Evolutionary conservation across 1,140 invertebrate genomes (phyloP).

Genomic region (Caenorhabditis tropicalis): DNA sequence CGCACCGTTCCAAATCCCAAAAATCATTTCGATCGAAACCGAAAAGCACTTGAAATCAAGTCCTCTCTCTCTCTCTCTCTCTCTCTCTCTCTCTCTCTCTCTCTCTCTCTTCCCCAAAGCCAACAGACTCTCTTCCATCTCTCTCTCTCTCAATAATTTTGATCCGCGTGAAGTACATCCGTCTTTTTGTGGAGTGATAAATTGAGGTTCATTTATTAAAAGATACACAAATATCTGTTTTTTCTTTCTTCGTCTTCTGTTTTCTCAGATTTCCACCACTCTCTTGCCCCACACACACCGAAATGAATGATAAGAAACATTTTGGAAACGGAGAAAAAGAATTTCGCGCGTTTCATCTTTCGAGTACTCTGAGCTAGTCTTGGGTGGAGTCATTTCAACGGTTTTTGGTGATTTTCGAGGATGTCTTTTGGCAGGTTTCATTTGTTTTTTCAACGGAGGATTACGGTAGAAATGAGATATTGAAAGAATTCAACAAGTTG

Average conservation of each 20-base stretch:
- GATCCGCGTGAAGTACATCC: slow-evolving; percentile 38
- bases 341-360: slow-evolving; percentile 27
- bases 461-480: neutral
- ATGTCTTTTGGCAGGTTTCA: slow-evolving; percentile 33
- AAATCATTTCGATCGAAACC: slow-evolving; percentile 35
- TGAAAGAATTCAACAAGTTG: neutral
- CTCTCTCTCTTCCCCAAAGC: neutral
- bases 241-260: neutral
- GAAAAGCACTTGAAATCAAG: slow-evolving; percentile 29
- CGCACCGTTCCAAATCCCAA: neutral
- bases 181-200: slow-evolving; percentile 25
- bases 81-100: neutral
- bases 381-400: neutral
- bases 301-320: slow-evolving; percentile 6
- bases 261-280: no score
- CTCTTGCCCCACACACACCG: neutral
- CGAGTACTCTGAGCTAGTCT: neutral
- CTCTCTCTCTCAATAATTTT: neutral
- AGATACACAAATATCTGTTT: neutral
- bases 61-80: neutral
- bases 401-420: slow-evolving; percentile 27
- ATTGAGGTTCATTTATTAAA: slow-evolving; percentile 32
- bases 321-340: neutral
- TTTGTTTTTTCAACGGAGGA: neutral
- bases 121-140: neutral